phyloP scores from a whole-genome alignment of 2,888 invertebrate species.

The Agonopterix alstromeriana region DNA sequence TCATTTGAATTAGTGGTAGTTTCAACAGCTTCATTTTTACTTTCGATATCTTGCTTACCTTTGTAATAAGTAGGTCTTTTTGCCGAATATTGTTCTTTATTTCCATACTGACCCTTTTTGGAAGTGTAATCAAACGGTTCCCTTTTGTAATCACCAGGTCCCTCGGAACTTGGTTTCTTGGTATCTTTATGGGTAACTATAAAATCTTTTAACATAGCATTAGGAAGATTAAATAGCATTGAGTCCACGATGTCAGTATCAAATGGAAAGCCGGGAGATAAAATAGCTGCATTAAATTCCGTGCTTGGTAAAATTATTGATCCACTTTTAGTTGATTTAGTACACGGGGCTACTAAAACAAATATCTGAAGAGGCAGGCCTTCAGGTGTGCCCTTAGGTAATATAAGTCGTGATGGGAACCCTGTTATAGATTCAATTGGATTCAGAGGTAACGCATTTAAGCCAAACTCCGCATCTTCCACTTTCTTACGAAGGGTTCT shows the following conservation, averaged over 20 bases:
- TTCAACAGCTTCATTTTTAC: no score
- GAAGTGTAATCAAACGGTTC: slow-evolving; percentile 22
- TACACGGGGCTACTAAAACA: slow-evolving; percentile 77
- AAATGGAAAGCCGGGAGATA: slow-evolving; percentile 83
- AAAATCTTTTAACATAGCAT: slow-evolving; percentile 51
- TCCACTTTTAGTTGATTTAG: slow-evolving; percentile 38
- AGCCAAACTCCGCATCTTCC: slow-evolving; percentile 71
- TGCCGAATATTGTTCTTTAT: slow-evolving; percentile 5
- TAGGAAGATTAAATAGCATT: slow-evolving; percentile 49
- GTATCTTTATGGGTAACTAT: slow-evolving; percentile 45
- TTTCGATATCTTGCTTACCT: neutral
- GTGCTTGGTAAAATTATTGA: slow-evolving; percentile 47
- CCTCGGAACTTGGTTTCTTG: slow-evolving; percentile 27
- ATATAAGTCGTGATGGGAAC: slow-evolving; percentile 81
- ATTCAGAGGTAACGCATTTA: slow-evolving; percentile 67
- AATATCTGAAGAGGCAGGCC: slow-evolving; percentile 81
- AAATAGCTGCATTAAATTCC: slow-evolving; percentile 52
- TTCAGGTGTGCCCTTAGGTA: slow-evolving; percentile 82
- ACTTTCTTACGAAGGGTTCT: slow-evolving; percentile 78
- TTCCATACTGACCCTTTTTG: slow-evolving; percentile 15
- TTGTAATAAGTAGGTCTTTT: slow-evolving; percentile 13
- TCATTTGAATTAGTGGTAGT: no score
- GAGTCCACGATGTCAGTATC: slow-evolving; percentile 78
- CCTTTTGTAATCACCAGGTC: slow-evolving; percentile 20
- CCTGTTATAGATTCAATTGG: slow-evolving; percentile 73